Conservation (phyloP, 1,140 invertebrate species). For the Frieseomelitta varia region DNA sequence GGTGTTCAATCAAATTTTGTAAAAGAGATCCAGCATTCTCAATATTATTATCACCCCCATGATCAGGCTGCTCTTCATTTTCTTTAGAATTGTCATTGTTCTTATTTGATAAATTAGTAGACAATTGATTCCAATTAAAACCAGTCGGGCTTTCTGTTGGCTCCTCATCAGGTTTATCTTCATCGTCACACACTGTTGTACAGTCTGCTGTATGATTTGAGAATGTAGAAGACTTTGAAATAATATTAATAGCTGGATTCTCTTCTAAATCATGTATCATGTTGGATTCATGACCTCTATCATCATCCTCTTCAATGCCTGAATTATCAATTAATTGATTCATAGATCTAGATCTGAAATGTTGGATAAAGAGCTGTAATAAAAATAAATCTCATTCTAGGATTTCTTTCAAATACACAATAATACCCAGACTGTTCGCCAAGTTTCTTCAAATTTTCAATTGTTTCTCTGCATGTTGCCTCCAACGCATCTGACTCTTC, state of each 20-base stretch:
- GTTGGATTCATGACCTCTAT: slow-evolving; percentile 46
- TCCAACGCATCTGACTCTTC: slow-evolving; percentile 78
- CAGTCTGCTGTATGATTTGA: slow-evolving; percentile 53
- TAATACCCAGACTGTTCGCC: slow-evolving; percentile 80
- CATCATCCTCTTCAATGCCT: slow-evolving; percentile 60
- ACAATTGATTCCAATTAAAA: slow-evolving; percentile 74
- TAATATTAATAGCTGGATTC: slow-evolving; percentile 70
- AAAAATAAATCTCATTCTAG: neutral
- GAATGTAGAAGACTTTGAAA: slow-evolving; percentile 69
- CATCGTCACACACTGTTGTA: slow-evolving; percentile 23
- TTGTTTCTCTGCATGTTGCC: slow-evolving; percentile 80
- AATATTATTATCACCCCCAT: slow-evolving; percentile 47
- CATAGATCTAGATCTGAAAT: slow-evolving; percentile 69
- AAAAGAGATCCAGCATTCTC: slow-evolving; percentile 71
- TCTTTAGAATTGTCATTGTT: slow-evolving; percentile 54
- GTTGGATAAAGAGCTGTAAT: neutral
- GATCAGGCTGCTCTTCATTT: slow-evolving; percentile 45
- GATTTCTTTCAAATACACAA: neutral
- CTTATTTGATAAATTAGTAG: slow-evolving; percentile 60
- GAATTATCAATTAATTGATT: slow-evolving; percentile 54
- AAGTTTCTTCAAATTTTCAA: slow-evolving; percentile 79
- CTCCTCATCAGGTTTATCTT: slow-evolving; percentile 54
- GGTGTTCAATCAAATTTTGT: slow-evolving; percentile 78
- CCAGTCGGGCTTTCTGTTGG: slow-evolving; percentile 14
- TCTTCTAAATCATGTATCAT: slow-evolving; percentile 62